phyloP scores from a whole-genome alignment of 1,140 invertebrate species.

The Neotoxoptera formosana region DNA sequence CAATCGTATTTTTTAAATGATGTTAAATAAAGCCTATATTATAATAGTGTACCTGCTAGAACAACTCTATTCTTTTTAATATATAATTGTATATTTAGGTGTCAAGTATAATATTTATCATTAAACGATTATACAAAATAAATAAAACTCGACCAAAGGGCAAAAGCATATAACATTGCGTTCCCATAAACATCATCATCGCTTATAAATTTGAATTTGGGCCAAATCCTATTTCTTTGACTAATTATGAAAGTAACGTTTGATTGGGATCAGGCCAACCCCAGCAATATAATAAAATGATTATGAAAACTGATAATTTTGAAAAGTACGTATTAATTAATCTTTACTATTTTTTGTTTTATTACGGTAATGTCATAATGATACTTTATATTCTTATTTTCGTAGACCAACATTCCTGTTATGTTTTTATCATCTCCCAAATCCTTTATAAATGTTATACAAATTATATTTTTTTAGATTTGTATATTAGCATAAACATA shows the following conservation, averaged over 20 bases:
- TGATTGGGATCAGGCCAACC: constrained; percentile 27
- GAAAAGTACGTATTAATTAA: constrained; percentile 13
- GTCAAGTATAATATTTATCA: background rate
- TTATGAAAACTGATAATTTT: constrained; percentile 32
- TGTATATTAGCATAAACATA: constrained; percentile 15
- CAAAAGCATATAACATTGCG: constrained; percentile 34
- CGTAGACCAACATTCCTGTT: background rate
- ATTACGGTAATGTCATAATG: background rate
- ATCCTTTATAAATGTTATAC: background rate
- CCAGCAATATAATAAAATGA: background rate
- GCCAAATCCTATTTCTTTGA: constrained; percentile 31
- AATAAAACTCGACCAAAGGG: constrained; percentile 37
- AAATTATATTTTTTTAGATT: background rate
- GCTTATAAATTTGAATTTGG: constrained; percentile 24
- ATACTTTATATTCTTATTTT: background rate
- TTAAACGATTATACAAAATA: constrained; percentile 17
- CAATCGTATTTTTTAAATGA: constrained; percentile 46
- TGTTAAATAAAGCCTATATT: constrained; percentile 17
- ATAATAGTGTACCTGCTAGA: background rate
- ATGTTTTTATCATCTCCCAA: background rate
- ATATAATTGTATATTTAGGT: background rate
- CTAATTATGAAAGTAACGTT: background rate
- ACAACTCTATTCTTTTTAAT: background rate
- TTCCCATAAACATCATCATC: constrained; percentile 21
- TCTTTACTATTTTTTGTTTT: background rate